Conservation (phyloP, 1,140 invertebrate species). For the Lanistes nyassanus region DNA sequence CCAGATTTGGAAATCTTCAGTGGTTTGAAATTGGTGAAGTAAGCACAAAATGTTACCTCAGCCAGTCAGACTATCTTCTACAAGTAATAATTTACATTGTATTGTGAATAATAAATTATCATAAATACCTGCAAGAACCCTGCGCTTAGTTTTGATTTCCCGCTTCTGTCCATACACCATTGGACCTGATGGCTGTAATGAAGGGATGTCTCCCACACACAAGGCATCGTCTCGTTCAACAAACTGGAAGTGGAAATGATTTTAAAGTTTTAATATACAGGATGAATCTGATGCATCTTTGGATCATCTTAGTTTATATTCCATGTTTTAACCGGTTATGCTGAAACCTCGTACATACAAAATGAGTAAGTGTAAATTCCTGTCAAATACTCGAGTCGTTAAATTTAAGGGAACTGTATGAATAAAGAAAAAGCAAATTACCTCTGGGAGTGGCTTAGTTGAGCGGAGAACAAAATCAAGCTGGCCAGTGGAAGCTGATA, state of each 20-base stretch:
- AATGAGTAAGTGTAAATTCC: background rate
- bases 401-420: no score
- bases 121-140: slow-evolving; percentile 81
- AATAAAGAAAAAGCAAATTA: slow-evolving; percentile 16
- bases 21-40: no score
- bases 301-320: background rate
- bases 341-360: background rate
- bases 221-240: slow-evolving; percentile 67
- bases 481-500: slow-evolving; percentile 25
- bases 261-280: no score
- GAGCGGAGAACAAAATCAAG: slow-evolving; percentile 40
- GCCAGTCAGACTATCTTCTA: no score
- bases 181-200: slow-evolving; percentile 72
- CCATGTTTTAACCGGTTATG: background rate
- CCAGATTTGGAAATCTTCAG: no score
- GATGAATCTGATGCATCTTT: no score
- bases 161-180: slow-evolving; percentile 70
- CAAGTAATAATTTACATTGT: no score
- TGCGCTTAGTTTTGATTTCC: slow-evolving; percentile 72
- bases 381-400: background rate
- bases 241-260: no score
- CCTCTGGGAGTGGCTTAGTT: slow-evolving; percentile 45
- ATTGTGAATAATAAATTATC: no score
- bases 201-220: slow-evolving; percentile 71
- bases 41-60: no score